Evolutionary conservation across 1,140 invertebrate genomes (phyloP).

Genomic region (Drosophila virilis): DNA sequence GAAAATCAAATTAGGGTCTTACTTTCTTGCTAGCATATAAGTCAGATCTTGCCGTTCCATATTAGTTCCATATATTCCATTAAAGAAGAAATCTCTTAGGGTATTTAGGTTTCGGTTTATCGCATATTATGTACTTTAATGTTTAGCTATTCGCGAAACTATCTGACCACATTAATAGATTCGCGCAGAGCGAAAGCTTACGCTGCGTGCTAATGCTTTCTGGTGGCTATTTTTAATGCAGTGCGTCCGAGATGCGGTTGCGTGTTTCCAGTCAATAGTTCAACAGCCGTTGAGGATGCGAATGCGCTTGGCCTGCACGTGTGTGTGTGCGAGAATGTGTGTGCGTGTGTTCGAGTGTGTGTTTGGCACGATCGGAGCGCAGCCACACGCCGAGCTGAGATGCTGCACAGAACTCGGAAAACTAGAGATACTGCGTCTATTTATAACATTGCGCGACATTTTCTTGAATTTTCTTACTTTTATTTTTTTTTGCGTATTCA

Average conservation of each 20-base stretch:
- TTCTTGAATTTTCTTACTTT: conserved; percentile 29
- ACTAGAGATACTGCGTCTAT: conserved; percentile 51
- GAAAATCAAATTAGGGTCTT: too few relatives aligned
- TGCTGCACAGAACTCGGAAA: conserved; percentile 46
- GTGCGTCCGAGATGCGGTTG: conserved; percentile 13
- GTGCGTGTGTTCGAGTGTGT: too few relatives aligned
- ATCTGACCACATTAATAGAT: too few relatives aligned
- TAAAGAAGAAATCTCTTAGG: too few relatives aligned
- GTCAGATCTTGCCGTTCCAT: too few relatives aligned
- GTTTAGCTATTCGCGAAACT: too few relatives aligned
- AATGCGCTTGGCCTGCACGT: conserved; percentile 6
- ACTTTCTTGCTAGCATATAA: too few relatives aligned
- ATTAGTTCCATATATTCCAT: too few relatives aligned
- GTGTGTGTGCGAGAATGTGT: too few relatives aligned
- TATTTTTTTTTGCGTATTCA: conserved; percentile 42
- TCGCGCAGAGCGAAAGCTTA: conserved; percentile 1
- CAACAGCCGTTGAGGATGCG: conserved; percentile 42
- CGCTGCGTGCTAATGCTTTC: conserved; percentile 1
- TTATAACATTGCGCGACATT: conserved; percentile 71
- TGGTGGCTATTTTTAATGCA: conserved; percentile 38
- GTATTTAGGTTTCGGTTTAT: too few relatives aligned
- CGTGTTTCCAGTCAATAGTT: conserved; percentile 44
- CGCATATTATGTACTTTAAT: too few relatives aligned
- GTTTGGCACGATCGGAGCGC: too few relatives aligned
- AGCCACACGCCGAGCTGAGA: conserved; percentile 34